A percentile compares a stretch with the other conserved stretches of the same genome.
Evolutionary conservation across 2,888 invertebrate species (phyloP).

Genomic region (Caenorhabditis panamensis): DNA sequence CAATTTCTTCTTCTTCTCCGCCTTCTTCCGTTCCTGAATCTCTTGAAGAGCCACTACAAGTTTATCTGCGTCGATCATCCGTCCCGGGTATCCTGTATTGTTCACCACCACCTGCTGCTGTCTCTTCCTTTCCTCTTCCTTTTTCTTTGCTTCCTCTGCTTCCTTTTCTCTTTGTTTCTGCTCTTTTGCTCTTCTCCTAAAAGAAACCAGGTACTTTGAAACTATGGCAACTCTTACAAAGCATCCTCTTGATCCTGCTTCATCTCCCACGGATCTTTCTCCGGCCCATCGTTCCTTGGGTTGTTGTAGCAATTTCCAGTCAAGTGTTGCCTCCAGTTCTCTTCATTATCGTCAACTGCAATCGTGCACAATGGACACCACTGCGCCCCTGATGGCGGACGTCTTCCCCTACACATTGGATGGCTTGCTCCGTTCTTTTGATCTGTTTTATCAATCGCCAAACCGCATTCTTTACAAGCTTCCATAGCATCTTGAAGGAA

Average conservation of each 20-base stretch:
- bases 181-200: slow-evolving; percentile 46
- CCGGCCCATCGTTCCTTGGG: slow-evolving; percentile 60
- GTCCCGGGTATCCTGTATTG: slow-evolving; percentile 32
- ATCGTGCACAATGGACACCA: slow-evolving; percentile 78
- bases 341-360: slow-evolving; percentile 70
- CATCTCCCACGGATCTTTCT: slow-evolving; percentile 59
- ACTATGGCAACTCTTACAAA: slow-evolving; percentile 16
- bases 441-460: slow-evolving; percentile 73
- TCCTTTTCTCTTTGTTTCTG: slow-evolving; percentile 33
- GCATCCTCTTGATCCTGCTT: slow-evolving; percentile 52
- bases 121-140: slow-evolving; percentile 6
- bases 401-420: slow-evolving; percentile 73
- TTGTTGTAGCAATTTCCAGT: slow-evolving; percentile 73
- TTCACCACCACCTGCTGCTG: slow-evolving; percentile 46
- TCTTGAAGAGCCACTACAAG: slow-evolving; percentile 60
- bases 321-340: slow-evolving; percentile 71
- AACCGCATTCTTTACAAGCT: slow-evolving; percentile 72
- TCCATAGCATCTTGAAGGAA: slow-evolving; percentile 71
- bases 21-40: slow-evolving; percentile 61
- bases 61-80: slow-evolving; percentile 69
- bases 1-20: slow-evolving; percentile 56
- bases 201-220: neutral
- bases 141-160: slow-evolving; percentile 17
- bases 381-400: slow-evolving; percentile 69
- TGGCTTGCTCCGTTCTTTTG: slow-evolving; percentile 62